Percentiles rank a stretch among this genome's conserved stretches.
These are phyloP conservation scores for Yoshiicerus persimilis DNA, from an alignment of 1,140 invertebrate genomes.

Conservation along the genomic window DNA sequence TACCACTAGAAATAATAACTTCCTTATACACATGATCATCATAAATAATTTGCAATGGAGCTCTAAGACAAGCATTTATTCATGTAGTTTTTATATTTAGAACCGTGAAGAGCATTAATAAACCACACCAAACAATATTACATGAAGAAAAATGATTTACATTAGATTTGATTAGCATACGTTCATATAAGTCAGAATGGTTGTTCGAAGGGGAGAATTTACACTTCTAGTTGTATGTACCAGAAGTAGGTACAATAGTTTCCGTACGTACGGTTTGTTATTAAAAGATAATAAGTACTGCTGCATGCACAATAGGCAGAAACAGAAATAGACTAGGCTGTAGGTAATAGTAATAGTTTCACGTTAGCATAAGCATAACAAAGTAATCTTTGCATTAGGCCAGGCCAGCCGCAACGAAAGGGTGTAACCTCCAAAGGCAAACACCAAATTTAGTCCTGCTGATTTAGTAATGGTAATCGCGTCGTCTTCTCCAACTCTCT, in stretches of 20 bases:
- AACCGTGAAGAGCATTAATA: neutral
- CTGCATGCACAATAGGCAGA: neutral
- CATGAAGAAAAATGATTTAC: neutral
- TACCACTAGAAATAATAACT: neutral
- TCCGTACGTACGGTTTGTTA: neutral
- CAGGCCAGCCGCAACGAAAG: neutral
- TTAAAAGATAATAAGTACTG: neutral
- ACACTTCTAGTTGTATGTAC: neutral
- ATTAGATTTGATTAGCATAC: neutral
- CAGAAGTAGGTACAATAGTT: neutral
- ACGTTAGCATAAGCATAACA: neutral
- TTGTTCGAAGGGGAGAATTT: neutral
- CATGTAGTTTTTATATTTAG: neutral
- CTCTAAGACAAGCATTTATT: neutral
- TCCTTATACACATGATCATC: neutral
- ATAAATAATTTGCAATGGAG: neutral
- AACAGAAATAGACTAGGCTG: neutral
- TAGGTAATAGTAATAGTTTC: neutral
- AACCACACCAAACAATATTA: neutral
- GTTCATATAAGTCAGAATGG: neutral
- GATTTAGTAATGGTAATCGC: neutral
- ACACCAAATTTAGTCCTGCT: slow-evolving; percentile 16
- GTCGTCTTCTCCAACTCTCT: neutral
- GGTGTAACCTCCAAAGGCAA: slow-evolving; percentile 7
- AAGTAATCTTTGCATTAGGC: neutral